A percentile compares a stretch with the other conserved stretches of the same genome.
These are phyloP conservation scores for Brachymystax lenok DNA, from an alignment of 2,797 vertebrate genomes.

Conservation along the genomic window DNA sequence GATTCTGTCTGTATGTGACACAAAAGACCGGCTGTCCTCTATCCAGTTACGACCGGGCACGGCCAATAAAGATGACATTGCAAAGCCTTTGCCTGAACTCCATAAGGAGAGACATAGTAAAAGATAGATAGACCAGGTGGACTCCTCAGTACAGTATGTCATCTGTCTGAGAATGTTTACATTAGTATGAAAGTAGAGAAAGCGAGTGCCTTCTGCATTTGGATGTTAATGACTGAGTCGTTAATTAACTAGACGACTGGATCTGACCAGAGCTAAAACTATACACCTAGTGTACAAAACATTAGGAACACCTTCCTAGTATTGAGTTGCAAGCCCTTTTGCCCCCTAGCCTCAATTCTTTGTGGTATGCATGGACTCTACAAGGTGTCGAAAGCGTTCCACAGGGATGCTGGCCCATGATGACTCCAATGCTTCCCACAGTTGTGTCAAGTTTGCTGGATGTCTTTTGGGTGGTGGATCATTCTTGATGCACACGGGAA, in stretches of 20 bases:
- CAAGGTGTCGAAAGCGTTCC: too few relatives aligned
- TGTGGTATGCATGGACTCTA: too few relatives aligned
- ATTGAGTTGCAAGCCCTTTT: too few relatives aligned
- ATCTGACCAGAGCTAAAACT: background rate
- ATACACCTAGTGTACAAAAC: too few relatives aligned
- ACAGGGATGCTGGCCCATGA: too few relatives aligned
- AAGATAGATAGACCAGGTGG: conserved; percentile 68
- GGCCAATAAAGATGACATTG: conserved; percentile 53
- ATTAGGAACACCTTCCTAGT: too few relatives aligned
- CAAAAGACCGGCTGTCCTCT: background rate
- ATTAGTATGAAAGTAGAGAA: conserved; percentile 58
- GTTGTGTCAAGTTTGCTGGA: too few relatives aligned
- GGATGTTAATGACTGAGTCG: background rate
- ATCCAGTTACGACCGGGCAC: background rate
- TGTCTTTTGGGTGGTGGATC: too few relatives aligned
- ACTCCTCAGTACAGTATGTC: conserved; percentile 32
- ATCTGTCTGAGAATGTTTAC: conserved; percentile 67
- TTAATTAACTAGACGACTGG: background rate
- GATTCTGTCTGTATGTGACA: background rate
- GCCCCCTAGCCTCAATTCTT: too few relatives aligned
- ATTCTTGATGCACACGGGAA: too few relatives aligned
- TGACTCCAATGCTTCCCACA: too few relatives aligned
- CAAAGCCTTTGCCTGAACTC: conserved; percentile 55
- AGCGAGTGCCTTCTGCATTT: conserved; percentile 4
- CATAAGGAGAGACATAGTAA: conserved; percentile 47